Evolutionary conservation across 2,888 invertebrate genomes (phyloP).

Genomic region (Andricus curvator): DNA sequence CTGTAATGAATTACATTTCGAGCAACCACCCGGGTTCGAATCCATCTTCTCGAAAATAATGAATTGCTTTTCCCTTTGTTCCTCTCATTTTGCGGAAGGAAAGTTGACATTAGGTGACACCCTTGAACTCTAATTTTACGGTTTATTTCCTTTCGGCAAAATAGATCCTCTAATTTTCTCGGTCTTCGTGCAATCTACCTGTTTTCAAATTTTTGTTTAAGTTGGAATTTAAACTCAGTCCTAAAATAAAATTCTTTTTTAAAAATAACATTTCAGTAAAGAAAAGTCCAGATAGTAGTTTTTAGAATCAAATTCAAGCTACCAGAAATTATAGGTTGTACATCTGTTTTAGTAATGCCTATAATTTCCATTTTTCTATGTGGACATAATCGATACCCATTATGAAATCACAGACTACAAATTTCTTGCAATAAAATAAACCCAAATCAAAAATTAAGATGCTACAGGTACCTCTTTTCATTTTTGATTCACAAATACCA

Average conservation of each 20-base stretch:
- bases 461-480: slow-evolving; percentile 16
- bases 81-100: neutral
- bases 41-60: slow-evolving; percentile 3
- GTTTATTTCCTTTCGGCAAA: slow-evolving; percentile 37
- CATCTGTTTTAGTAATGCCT: slow-evolving; percentile 17
- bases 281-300: neutral
- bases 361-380: slow-evolving; percentile 32
- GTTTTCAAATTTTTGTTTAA: neutral
- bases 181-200: neutral
- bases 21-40: neutral
- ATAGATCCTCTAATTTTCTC: slow-evolving; percentile 23
- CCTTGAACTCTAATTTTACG: slow-evolving; percentile 17
- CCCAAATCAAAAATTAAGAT: slow-evolving; percentile 4
- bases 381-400: slow-evolving; percentile 11
- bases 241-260: neutral
- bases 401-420: slow-evolving; percentile 30
- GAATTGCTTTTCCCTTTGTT: neutral
- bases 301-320: slow-evolving; percentile 23
- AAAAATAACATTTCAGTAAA: neutral
- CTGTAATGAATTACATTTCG: neutral
- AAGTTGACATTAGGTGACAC: slow-evolving; percentile 39
- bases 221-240: neutral
- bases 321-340: slow-evolving; percentile 36
- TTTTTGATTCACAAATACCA: slow-evolving; percentile 10
- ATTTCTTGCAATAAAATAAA: slow-evolving; percentile 26